Conservation (phyloP, 2,113 vertebrate genomes). For the Lamprotornis superbus region DNA sequence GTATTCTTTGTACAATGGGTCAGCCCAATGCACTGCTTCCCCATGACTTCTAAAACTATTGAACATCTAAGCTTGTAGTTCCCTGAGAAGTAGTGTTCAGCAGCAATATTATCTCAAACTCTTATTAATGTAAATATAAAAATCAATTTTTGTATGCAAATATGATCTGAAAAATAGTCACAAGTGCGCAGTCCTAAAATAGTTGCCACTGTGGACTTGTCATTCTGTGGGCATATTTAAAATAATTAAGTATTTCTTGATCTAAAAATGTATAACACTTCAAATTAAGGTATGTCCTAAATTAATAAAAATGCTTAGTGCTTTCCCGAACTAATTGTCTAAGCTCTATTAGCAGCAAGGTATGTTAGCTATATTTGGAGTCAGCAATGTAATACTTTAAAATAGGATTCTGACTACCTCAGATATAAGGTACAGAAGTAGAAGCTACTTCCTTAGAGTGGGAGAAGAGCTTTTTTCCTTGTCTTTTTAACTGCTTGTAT, state of each 20-base stretch:
- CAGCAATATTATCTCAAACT: background rate
- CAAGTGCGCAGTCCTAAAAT: background rate
- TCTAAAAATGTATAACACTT: background rate
- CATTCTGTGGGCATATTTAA: background rate
- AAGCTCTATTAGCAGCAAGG: background rate
- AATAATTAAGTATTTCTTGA: background rate
- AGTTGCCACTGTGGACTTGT: background rate
- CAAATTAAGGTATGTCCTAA: background rate
- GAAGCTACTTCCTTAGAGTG: background rate
- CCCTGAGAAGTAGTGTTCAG: background rate
- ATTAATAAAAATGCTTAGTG: background rate
- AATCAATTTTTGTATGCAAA: background rate
- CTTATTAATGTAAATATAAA: background rate
- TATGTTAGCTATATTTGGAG: background rate
- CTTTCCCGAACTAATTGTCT: background rate
- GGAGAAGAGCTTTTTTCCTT: background rate
- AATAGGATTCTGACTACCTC: background rate
- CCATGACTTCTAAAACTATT: background rate
- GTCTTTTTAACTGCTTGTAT: background rate
- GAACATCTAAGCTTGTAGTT: background rate
- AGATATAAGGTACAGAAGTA: background rate
- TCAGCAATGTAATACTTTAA: background rate
- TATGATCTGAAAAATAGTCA: background rate
- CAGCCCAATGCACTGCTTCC: background rate
- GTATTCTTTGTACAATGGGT: rapidly evolving